Base-by-base conservation (phyloP, 2,888 invertebrate species). In the Nineta flava region DNA sequence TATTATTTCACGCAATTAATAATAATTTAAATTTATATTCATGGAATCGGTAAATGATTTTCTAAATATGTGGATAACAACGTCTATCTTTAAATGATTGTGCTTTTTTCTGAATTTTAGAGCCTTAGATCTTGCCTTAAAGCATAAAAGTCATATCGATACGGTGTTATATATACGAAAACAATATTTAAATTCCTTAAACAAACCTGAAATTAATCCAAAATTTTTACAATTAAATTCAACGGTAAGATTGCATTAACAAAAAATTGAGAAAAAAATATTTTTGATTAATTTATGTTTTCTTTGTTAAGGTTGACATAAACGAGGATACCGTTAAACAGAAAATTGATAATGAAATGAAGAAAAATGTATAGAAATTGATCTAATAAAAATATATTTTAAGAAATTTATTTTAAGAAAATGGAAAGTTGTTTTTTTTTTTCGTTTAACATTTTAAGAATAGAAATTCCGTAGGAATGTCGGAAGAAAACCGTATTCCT, bases 101-200 rank as follows among this genome's bases (percentile, higher is more conserved):
- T 16, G 32, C 21, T 44, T 17, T 48, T 49, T 32, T 26, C 40
- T n/a, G n/a, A n/a, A 53, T 60, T 61, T 21, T 59, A 81, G 86
- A 59, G 85, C 86, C 2, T 63, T 87, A 49, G 85, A 87, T 58
- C 65, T 87, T 53, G 83, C 84, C 1, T 63, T 79, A 3, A 83
- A 83, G 59, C 78, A 85, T 62, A 81, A 82, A 61, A 77, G 76
- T 3, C 76, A 82, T 57, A 67, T 85, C 15, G 84, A 85, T 57
- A 78, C 80, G 6, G 83, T 87, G n/a, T 62, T 86, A 46, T 76
- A 77, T 35, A 71, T 77, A 56, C 68, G 86, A 50, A 71, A 75
- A 58, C 73, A 74, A 55, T 83, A 83, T 63, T 66, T 85, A 53
- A 66, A 74, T 49, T 67, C 71, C 3, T 66, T 77, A 43, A 72